These are phyloP conservation scores for Ennomos quercinarius DNA, from an alignment of 2,888 invertebrate species.

Conservation along the genomic window DNA sequence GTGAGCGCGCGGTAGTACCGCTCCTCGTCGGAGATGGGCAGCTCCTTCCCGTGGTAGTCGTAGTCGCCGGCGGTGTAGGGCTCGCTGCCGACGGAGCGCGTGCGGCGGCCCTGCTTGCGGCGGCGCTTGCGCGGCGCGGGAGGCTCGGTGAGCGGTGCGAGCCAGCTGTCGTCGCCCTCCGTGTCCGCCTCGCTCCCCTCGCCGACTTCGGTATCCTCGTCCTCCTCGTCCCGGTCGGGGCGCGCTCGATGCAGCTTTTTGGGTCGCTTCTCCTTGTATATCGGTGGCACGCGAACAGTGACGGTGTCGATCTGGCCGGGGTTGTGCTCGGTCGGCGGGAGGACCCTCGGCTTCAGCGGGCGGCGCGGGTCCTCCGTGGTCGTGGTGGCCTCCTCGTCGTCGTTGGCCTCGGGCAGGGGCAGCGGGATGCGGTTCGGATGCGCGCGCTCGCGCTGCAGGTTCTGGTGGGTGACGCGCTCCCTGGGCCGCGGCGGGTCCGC, in stretches of 20 bases:
- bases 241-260: conserved; percentile 71
- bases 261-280: conserved; percentile 75
- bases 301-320: conserved; percentile 81
- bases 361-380: conserved; percentile 76
- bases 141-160: conserved; percentile 56
- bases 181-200: conserved; percentile 50
- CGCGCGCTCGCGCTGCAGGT: conserved; percentile 55
- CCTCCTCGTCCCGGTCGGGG: conserved; percentile 60
- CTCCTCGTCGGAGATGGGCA: conserved; percentile 72
- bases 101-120: conserved; percentile 62
- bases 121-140: conserved; percentile 60
- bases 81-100: conserved; percentile 55
- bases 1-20: conserved; percentile 60
- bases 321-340: conserved; percentile 80
- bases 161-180: conserved; percentile 61
- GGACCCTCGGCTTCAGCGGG: conserved; percentile 69
- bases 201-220: conserved; percentile 35
- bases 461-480: conserved; percentile 54
- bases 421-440: conserved; percentile 55
- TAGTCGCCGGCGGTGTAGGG: conserved; percentile 64
- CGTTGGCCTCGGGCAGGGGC: conserved; percentile 53
- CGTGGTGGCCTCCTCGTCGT: conserved; percentile 72
- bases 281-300: conserved; percentile 80
- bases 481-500: conserved; percentile 52
- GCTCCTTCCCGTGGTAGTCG: conserved; percentile 72